Percentiles rank a stretch among this genome's conserved stretches.
Evolutionary conservation across 2,797 vertebrate genomes (phyloP).

Genomic region (Clamator glandarius): DNA sequence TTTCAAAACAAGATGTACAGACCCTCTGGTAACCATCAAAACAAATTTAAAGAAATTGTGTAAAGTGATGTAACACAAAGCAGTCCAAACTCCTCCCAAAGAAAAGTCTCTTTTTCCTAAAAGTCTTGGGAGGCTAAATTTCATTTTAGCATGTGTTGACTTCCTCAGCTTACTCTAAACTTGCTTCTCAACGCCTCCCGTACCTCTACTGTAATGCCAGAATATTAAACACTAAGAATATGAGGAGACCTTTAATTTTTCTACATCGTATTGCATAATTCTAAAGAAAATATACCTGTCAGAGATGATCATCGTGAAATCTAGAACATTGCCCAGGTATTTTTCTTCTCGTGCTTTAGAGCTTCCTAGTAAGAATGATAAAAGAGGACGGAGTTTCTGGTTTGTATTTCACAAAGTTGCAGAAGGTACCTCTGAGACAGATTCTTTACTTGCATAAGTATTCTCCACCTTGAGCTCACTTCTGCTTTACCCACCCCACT

Average conservation of each 20-base stretch:
- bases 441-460: constrained; percentile 52
- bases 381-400: not conserved
- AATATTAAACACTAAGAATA: not conserved
- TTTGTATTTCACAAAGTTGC: constrained; percentile 13
- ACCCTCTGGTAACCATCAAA: constrained; percentile 28
- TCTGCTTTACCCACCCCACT: constrained; percentile 16
- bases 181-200: not conserved
- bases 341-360: not conserved
- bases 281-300: constrained; percentile 27
- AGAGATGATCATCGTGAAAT: not conserved
- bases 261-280: not conserved
- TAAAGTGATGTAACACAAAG: not conserved
- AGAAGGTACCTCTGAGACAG: constrained; percentile 32
- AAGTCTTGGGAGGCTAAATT: not conserved
- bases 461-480: constrained; percentile 24
- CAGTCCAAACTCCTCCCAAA: not conserved
- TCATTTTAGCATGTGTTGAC: not conserved
- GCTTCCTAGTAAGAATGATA: not conserved
- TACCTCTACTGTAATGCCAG: not conserved
- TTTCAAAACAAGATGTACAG: not conserved
- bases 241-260: constrained; percentile 6
- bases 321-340: not conserved
- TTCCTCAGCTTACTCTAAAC: not conserved
- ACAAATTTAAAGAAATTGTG: not conserved
- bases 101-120: not conserved